Percentiles rank a stretch among this genome's conserved stretches.
Evolutionary conservation across 1,140 invertebrate genomes (phyloP).

Genomic region (Anastrepha ludens): DNA sequence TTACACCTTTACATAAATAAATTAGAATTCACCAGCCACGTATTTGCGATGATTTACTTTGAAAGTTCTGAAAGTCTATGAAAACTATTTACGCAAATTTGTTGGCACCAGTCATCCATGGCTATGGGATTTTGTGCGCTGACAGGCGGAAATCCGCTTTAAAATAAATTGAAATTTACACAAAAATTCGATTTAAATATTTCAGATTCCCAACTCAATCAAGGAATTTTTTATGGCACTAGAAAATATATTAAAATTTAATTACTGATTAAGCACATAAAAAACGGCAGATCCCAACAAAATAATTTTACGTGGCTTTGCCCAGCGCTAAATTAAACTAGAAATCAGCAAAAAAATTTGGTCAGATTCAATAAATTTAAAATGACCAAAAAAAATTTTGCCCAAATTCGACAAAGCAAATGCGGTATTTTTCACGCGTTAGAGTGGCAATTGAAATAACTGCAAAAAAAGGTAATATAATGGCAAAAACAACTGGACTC

Average conservation of each 20-base stretch:
- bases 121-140: not conserved
- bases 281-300: not conserved
- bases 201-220: not conserved
- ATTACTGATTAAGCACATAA: not conserved
- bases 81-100: not conserved
- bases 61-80: not conserved
- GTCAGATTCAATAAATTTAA: too few species aligned
- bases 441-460: too few species aligned
- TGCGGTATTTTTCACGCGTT: too few species aligned
- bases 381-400: too few species aligned
- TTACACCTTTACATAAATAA: slow-evolving; percentile 21
- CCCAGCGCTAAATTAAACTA: too few species aligned
- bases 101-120: not conserved
- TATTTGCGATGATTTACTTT: slow-evolving; percentile 33
- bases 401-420: too few species aligned
- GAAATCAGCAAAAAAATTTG: too few species aligned
- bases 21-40: not conserved
- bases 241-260: not conserved
- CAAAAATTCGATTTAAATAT: not conserved
- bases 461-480: too few species aligned
- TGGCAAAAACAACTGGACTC: too few species aligned
- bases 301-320: too few species aligned
- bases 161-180: slow-evolving; percentile 30
- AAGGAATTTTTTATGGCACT: not conserved
- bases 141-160: slow-evolving; percentile 17